Evolutionary conservation across 2,888 invertebrate species (phyloP).

Genomic region (Drosophila sordidula): DNA sequence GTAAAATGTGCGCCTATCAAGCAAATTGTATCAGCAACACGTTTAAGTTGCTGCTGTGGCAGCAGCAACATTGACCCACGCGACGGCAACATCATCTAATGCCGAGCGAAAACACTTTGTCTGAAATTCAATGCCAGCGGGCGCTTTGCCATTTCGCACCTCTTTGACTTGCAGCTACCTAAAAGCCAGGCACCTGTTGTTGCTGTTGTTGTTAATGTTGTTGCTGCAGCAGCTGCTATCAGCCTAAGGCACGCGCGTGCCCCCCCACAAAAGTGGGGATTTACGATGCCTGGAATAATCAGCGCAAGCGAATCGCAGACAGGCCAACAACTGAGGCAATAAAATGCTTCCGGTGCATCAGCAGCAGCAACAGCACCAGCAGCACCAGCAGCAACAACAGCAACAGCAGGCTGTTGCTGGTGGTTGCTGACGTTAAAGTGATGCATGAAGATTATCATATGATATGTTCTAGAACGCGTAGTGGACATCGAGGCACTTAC

Average conservation of each 20-base stretch:
- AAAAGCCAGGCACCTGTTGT: conserved; percentile 46
- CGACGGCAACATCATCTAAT: conserved; percentile 77
- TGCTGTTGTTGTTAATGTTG: conserved; percentile 37
- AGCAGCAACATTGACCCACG: conserved; percentile 65
- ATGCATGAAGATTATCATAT: conserved; percentile 82
- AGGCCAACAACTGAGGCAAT: conserved; percentile 66
- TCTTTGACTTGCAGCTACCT: conserved; percentile 74
- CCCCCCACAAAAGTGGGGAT: conserved; percentile 75
- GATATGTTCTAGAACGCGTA: conserved; percentile 74
- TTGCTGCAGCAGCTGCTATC: conserved; percentile 53
- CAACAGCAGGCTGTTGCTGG: conserved; percentile 50
- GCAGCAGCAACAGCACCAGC: conserved; percentile 44
- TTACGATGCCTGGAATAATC: conserved; percentile 76
- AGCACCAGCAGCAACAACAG: conserved; percentile 39
- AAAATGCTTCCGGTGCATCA: conserved; percentile 79
- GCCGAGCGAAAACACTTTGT: conserved; percentile 75
- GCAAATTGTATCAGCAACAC: conserved; percentile 78
- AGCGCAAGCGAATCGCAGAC: conserved; percentile 76
- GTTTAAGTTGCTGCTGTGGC: conserved; percentile 57
- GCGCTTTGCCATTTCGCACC: conserved; percentile 76
- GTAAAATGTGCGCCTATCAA: conserved; percentile 76
- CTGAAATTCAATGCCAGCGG: conserved; percentile 80
- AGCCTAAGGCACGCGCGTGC: conserved; percentile 69
- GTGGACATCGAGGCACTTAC: conserved; percentile 47
- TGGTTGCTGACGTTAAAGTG: conserved; percentile 70